Evolutionary conservation across 2,113 vertebrate species (phyloP).

Genomic region (Odobenus rosmarus): DNA sequence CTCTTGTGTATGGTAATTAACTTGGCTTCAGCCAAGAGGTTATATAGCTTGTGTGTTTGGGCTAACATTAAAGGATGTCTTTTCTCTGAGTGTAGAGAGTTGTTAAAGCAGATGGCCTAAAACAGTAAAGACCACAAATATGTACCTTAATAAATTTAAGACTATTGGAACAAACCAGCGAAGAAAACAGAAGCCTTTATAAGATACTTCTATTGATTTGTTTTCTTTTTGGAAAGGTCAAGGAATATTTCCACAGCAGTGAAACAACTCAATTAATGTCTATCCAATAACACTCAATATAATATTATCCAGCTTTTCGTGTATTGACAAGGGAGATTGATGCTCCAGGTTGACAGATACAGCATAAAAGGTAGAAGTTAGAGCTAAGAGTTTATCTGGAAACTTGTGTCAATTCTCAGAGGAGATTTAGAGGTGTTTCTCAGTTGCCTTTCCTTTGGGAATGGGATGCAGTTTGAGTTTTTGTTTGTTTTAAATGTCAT

Average conservation of each 20-base stretch:
- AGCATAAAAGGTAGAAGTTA: background rate
- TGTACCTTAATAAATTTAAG: background rate
- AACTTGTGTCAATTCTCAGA: slow-evolving; percentile 29
- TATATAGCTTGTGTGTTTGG: background rate
- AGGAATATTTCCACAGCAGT: slow-evolving; percentile 70
- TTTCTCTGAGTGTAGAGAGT: background rate
- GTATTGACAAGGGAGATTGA: slow-evolving; percentile 65
- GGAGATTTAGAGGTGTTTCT: slow-evolving; percentile 56
- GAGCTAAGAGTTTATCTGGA: background rate
- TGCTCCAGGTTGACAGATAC: background rate
- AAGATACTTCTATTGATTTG: slow-evolving; percentile 70
- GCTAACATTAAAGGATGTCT: background rate
- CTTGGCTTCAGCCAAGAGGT: background rate
- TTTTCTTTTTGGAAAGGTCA: slow-evolving; percentile 80
- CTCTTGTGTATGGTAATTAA: background rate
- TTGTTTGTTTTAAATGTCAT: slow-evolving; percentile 73
- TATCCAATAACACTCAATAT: slow-evolving; percentile 70
- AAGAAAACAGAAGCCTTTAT: slow-evolving; percentile 23
- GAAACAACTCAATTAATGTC: slow-evolving; percentile 72
- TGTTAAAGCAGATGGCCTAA: background rate
- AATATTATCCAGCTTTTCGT: slow-evolving; percentile 62
- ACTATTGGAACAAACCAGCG: background rate
- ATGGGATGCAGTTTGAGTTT: slow-evolving; percentile 29
- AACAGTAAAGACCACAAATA: background rate
- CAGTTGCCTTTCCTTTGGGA: slow-evolving; percentile 42